Base-by-base conservation (phyloP, 2,113 vertebrate genomes). In the Rhinogobius similis region DNA sequence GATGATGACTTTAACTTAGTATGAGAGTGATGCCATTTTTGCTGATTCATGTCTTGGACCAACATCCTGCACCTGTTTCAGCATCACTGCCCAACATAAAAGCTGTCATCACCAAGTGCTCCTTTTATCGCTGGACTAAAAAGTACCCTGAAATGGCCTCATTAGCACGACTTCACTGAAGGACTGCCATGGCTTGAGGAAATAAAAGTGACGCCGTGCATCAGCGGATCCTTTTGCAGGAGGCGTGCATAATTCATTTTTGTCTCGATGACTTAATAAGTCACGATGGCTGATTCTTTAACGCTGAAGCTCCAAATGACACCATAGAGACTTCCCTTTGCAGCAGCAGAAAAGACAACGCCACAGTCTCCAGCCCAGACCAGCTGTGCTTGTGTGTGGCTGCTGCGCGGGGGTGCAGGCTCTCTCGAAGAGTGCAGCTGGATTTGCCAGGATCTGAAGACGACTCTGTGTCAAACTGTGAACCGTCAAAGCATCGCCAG, bases 381-480 rank as follows among this genome's bases (percentile, higher is more conserved):
- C 83, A 83, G 81, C 82, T 81, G 75, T 61, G 39, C 61, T 41
- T 32, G 68, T 50, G 75, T 76, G 73, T 62, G 46, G 77, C 62
- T 68, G 72, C 58, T 39, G 70, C 0, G 32, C 52, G 48, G 65
- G 75, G 55, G 68, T n/a, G 62, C 63, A 46, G 78, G 61, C 50
- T 71, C 81, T 58, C 68, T 78, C 52, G 39, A 71, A 63, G 76
- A 82, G 66, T 68, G 77, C 62, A 64, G 63, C 78, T 83, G 78
- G 74, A 69, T 86, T 77, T 10, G 24, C 44, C n/a, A 11, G 68
- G 71, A 72, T 78, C 70, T 64, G 20, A 65, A 66, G 38, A 62
- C 81, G 81, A 76, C 72, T 84, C 79, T 78, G 58, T n/a, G 74
- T 84, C 55, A 65, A 71, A 84, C 11, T 7, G 75, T 64, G 43